Percentiles rank a stretch among this genome's conserved stretches.
These are phyloP conservation scores for Thryonomys swinderianus DNA, from an alignment of 2,113 vertebrate genomes.

Conservation along the genomic window DNA sequence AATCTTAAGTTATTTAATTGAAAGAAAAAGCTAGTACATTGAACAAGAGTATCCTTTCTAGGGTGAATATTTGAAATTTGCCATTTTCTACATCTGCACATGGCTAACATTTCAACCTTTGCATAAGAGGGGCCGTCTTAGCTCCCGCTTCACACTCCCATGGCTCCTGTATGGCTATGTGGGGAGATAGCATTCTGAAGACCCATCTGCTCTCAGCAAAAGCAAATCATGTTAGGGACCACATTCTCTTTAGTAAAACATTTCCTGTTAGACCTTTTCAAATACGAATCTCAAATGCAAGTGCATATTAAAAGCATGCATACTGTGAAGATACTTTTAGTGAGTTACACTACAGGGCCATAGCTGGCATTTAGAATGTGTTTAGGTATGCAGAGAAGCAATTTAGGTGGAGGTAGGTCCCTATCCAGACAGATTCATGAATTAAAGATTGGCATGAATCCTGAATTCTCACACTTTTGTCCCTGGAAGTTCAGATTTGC, in stretches of 20 bases:
- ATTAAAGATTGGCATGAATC: neutral
- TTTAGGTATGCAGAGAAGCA: neutral
- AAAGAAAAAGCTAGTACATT: neutral
- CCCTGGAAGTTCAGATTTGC: neutral
- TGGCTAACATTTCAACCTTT: neutral
- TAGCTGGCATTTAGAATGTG: neutral
- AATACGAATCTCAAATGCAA: neutral
- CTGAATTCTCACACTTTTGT: neutral
- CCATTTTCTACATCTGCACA: neutral
- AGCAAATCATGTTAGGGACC: neutral
- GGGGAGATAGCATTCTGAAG: neutral
- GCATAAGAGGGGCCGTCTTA: neutral
- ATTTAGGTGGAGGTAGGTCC: neutral
- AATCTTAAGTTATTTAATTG: constrained; percentile 31
- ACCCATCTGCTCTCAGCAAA: neutral
- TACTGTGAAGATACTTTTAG: neutral
- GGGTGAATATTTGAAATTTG: neutral
- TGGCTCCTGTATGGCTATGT: neutral
- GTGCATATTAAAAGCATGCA: neutral
- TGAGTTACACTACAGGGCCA: neutral
- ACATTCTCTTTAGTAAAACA: neutral
- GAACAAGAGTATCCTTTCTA: neutral
- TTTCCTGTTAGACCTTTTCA: neutral
- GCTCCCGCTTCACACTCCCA: neutral
- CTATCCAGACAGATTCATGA: neutral